These are phyloP conservation scores for Eurystomus gularis DNA, from an alignment of 2,113 vertebrate genomes.

Conservation along the genomic window DNA sequence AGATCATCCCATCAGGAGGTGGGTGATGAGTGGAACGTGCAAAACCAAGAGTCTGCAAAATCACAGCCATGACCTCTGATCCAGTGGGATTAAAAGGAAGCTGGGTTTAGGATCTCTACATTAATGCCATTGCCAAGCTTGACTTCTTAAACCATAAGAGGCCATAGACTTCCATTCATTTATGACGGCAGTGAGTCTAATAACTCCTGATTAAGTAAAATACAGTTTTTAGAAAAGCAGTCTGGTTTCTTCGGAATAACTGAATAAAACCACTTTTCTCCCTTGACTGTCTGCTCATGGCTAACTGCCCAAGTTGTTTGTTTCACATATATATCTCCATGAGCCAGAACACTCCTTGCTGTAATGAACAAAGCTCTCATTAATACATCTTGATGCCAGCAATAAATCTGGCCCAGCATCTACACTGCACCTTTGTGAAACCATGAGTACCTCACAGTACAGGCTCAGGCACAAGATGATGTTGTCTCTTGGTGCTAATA, in stretches of 20 bases:
- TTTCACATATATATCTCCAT: not conserved
- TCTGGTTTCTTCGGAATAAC: not conserved
- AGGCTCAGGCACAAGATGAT: not conserved
- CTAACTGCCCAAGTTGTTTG: not conserved
- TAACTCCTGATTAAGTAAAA: not conserved
- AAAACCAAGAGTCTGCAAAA: not conserved
- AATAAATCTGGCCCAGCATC: not conserved
- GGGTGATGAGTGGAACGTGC: rapidly evolving
- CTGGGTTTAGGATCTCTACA: not conserved
- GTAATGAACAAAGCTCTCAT: not conserved
- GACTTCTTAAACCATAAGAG: not conserved
- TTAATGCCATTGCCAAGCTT: not conserved
- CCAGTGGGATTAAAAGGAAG: not conserved
- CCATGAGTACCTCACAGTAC: not conserved
- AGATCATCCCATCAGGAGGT: too few species aligned
- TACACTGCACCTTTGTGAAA: not conserved
- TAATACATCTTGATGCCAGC: not conserved
- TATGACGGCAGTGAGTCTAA: not conserved
- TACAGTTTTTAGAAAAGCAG: not conserved
- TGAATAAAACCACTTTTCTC: not conserved
- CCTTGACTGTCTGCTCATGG: not conserved
- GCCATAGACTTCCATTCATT: not conserved
- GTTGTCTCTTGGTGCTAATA: not conserved
- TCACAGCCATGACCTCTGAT: not conserved
- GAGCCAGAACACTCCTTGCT: not conserved